A percentile compares a stretch with the other conserved stretches of the same genome.
phyloP scores from a whole-genome alignment of 2,888 invertebrate species.

The Nemurella pictetii region DNA sequence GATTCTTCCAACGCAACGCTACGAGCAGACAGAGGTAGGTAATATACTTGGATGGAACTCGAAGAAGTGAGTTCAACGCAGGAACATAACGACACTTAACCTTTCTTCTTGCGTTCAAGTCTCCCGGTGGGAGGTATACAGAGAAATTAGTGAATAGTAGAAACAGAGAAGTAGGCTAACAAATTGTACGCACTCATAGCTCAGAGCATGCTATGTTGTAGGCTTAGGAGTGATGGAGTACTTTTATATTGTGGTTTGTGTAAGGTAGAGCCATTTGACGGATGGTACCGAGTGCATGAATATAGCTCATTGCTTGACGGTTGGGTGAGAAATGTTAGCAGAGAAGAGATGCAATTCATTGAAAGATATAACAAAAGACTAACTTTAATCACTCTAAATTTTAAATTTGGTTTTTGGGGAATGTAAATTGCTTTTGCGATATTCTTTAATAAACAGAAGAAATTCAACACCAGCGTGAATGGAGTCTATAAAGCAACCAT shows the following conservation, averaged over 20 bases:
- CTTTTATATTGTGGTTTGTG: neutral
- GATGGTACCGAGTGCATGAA: no score
- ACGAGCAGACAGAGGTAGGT: neutral
- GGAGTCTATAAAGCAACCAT: no score
- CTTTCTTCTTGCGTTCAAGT: neutral
- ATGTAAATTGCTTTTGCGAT: no score
- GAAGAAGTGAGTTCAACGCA: neutral
- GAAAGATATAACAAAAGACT: no score
- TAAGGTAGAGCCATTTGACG: neutral
- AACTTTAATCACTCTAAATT: no score
- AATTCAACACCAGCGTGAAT: no score
- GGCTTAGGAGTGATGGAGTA: neutral
- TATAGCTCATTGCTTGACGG: no score
- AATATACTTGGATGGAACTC: neutral
- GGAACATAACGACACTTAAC: neutral
- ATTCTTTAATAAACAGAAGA: no score
- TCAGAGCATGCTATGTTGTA: neutral
- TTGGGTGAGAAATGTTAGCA: no score
- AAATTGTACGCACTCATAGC: neutral
- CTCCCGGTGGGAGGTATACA: neutral
- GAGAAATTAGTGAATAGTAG: neutral
- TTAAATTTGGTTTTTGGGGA: no score
- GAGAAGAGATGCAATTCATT: no score
- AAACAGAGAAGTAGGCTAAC: neutral
- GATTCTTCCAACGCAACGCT: neutral